phyloP scores from a whole-genome alignment of 2,797 vertebrate species.

The Onychomys leucogaster region DNA sequence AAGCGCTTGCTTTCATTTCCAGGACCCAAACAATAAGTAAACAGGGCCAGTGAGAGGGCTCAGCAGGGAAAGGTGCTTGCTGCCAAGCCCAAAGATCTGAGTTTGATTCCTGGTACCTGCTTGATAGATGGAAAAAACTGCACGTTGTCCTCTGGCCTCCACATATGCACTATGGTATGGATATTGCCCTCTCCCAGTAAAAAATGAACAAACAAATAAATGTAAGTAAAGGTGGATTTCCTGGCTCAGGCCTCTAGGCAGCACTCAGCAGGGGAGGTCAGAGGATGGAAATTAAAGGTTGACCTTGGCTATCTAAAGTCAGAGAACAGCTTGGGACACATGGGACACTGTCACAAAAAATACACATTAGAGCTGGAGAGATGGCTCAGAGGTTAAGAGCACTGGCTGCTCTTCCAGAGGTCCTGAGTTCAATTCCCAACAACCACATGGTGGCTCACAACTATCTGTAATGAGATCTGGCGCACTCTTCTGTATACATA shows the following conservation, averaged over 20 bases:
- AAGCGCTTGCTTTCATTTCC: neutral
- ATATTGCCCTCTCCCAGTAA: neutral
- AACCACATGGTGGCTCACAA: too few species aligned
- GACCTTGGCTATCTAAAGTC: neutral
- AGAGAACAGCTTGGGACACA: neutral
- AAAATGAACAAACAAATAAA: neutral
- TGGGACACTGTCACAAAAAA: neutral
- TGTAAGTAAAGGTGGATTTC: neutral
- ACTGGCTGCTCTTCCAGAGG: too few species aligned
- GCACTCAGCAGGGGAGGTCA: neutral
- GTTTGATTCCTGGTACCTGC: neutral
- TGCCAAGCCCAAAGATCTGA: neutral
- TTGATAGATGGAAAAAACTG: neutral
- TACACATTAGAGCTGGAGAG: too few species aligned
- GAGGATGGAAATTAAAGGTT: neutral
- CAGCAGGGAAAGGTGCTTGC: neutral
- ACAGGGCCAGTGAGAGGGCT: neutral
- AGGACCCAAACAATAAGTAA: neutral
- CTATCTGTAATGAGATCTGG: too few species aligned
- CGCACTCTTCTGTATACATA: too few species aligned
- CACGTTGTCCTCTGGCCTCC: neutral
- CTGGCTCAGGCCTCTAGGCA: neutral
- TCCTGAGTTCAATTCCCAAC: too few species aligned
- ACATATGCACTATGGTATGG: neutral
- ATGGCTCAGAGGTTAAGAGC: too few species aligned